phyloP scores from a whole-genome alignment of 2,797 vertebrate genomes.

The Uromys caudimaculatus region DNA sequence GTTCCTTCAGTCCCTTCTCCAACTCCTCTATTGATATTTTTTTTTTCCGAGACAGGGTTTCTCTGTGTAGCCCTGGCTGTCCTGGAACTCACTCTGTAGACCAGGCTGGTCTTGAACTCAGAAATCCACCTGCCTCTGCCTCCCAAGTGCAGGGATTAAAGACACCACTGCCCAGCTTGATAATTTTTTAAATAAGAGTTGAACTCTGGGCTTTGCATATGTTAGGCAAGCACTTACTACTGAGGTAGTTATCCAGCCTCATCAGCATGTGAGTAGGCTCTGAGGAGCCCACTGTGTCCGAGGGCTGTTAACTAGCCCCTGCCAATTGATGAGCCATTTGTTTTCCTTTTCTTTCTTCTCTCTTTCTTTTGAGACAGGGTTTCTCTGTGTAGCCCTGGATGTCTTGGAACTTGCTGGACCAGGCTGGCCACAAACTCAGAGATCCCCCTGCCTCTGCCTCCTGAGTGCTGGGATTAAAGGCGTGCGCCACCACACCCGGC shows the following conservation, averaged over 20 bases:
- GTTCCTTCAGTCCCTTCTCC: too few relatives aligned
- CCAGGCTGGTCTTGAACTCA: too few relatives aligned
- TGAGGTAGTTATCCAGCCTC: too few relatives aligned
- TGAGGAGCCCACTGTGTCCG: background rate
- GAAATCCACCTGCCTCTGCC: too few relatives aligned
- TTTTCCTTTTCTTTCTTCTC: background rate
- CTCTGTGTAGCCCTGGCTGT: too few relatives aligned
- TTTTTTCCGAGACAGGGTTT: too few relatives aligned
- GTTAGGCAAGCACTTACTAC: too few relatives aligned
- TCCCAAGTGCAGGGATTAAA: too few relatives aligned
- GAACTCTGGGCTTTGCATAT: too few relatives aligned
- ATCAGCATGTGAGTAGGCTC: background rate
- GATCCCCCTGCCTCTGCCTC: background rate
- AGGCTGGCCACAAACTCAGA: background rate
- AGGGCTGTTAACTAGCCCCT: background rate
- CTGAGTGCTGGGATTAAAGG: background rate
- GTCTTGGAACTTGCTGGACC: background rate
- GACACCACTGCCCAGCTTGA: too few relatives aligned
- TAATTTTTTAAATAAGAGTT: background rate
- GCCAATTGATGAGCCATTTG: background rate
- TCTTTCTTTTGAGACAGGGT: background rate
- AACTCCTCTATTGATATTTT: too few relatives aligned
- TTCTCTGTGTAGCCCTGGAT: background rate
- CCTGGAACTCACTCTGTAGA: too few relatives aligned
- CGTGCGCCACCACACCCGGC: background rate